These are phyloP conservation scores for Eulemur rufifrons DNA, from an alignment of 2,113 vertebrate species.

Conservation along the genomic window DNA sequence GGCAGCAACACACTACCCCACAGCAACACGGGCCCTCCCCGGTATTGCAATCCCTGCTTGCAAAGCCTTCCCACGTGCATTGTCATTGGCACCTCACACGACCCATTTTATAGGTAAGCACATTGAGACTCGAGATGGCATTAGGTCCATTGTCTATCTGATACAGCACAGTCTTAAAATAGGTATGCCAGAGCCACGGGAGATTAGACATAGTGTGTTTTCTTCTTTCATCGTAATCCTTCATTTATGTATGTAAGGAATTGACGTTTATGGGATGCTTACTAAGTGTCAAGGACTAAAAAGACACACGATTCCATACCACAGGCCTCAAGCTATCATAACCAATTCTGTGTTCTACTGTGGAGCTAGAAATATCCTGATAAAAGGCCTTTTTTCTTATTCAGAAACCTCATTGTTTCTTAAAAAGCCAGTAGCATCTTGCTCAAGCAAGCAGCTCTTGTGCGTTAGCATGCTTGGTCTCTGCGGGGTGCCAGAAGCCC, in stretches of 20 bases:
- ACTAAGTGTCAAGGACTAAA: neutral
- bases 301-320: neutral
- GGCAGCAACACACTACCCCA: neutral
- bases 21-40: accelerated
- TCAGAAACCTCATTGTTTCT: neutral
- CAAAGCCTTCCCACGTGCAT: accelerated
- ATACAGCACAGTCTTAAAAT: neutral
- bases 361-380: neutral
- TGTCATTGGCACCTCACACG: accelerated
- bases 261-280: neutral
- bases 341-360: neutral
- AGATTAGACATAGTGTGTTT: neutral
- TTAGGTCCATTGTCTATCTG: too few species aligned
- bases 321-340: accelerated
- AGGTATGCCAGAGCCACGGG: neutral
- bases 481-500: neutral
- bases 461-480: neutral
- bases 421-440: neutral
- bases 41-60: neutral
- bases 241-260: neutral
- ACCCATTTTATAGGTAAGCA: neutral
- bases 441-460: neutral
- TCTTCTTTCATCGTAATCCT: neutral
- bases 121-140: accelerated
- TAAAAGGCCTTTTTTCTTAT: neutral